phyloP scores from a whole-genome alignment of 2,113 vertebrate genomes.

The Antigone vipio region DNA sequence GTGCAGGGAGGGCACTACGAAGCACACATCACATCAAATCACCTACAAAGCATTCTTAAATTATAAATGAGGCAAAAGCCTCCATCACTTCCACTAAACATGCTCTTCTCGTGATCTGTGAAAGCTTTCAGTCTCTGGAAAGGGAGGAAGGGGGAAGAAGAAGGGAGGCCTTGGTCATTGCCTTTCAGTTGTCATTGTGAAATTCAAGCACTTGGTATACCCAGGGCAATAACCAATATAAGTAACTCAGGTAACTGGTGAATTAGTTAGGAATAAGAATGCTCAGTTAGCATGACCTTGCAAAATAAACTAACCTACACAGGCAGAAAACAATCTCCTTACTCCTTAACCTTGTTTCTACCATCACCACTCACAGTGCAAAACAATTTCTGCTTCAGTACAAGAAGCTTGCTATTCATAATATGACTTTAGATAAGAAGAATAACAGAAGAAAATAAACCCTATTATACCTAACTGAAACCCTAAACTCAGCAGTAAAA shows the following conservation, averaged over 20 bases:
- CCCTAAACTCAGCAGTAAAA: not conserved
- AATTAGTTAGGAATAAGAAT: not conserved
- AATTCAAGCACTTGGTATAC: not conserved
- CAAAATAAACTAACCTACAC: not conserved
- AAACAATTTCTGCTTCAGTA: not conserved
- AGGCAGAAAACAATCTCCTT: not conserved
- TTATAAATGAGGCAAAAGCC: not conserved
- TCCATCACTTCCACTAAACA: not conserved
- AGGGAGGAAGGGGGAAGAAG: not conserved
- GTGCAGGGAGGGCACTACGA: not conserved
- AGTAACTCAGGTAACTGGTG: not conserved
- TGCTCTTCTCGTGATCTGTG: not conserved
- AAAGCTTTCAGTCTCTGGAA: not conserved
- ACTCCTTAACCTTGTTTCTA: not conserved
- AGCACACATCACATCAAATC: not conserved
- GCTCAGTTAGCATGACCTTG: not conserved
- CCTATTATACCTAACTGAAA: not conserved
- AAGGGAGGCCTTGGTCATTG: not conserved
- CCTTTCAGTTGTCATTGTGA: not conserved
- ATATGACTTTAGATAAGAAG: not conserved
- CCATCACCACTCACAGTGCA: not conserved
- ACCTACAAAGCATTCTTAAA: not conserved
- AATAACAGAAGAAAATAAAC: not conserved
- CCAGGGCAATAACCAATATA: not conserved
- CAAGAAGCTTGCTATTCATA: not conserved